Evolutionary conservation across 1,140 invertebrate species (phyloP), one percentile per base, ranked within the genome.

Genomic region (Diorhabda carinulata): DNA sequence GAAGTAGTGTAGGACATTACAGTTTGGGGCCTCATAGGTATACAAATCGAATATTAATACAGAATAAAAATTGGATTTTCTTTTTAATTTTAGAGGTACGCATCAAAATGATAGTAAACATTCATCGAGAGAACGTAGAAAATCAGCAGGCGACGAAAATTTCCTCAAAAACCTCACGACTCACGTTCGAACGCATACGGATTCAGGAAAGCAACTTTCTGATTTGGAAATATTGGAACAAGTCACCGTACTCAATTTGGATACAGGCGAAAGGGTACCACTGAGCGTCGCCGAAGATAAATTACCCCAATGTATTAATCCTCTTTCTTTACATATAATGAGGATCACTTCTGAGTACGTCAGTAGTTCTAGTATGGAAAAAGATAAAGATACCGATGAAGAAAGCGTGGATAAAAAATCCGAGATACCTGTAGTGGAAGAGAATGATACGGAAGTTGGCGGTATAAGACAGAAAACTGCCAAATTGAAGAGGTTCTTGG

Each of bases 311-410:
- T 94, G 94, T 80, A 91, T 96, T 75, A 94, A 95, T 81, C 96
- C 96, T 5, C 84, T 98, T 10, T 96, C 95, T 10, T 82, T 98
- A 62, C 96, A 98, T 80, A 97, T 98, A 76, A 96, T 98, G 90
- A 86, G 94, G 70, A 83, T 97, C 7, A 96, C 95, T 0, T 93
- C 93, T 0, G 92, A 95, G 83, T 95, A 94, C 80, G 90, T 92
- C 57, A 92, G 90, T 78, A 90, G 86, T n/a, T 86, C 90, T 41
- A 87, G 87, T 73, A 83, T 90, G 72, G 90, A 92, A 72, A 91
- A 91, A 74, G 88, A 90, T 43, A 90, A 90, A 72, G 87, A 88
- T 74, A 93, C 92, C 1, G 93, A 95, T 76, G 93, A 95, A 74
- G 93, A 96, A 75, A 93, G 91, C 75, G 87, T 93, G 2, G 90